A percentile compares a stretch with the other conserved stretches of the same genome.
These are phyloP conservation scores for Spheniscus humboldti DNA, from an alignment of 2,797 vertebrate genomes.

Conservation along the genomic window DNA sequence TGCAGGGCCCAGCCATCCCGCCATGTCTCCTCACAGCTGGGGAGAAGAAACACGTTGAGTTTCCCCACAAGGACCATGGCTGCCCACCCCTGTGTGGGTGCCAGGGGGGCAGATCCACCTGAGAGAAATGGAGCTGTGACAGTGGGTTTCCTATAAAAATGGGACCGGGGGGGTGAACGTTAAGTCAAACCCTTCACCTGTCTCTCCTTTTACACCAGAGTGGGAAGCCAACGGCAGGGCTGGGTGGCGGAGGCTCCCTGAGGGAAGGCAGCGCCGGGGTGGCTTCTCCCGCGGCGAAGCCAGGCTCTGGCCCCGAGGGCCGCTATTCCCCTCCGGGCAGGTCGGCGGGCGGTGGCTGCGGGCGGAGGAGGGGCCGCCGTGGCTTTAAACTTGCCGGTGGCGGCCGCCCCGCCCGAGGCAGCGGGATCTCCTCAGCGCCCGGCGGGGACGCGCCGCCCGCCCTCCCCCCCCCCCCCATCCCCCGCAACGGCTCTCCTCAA, in stretches of 20 bases:
- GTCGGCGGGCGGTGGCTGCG: background rate
- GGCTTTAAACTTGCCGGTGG: background rate
- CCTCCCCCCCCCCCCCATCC: background rate
- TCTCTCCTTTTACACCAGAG: background rate
- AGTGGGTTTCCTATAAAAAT: rapidly evolving
- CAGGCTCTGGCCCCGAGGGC: background rate
- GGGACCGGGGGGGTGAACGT: rapidly evolving
- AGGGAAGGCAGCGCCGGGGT: background rate
- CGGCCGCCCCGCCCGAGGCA: background rate
- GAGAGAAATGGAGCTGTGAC: background rate
- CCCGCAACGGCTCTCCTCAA: background rate
- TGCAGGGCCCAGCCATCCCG: background rate
- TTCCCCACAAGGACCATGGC: rapidly evolving
- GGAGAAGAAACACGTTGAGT: no score
- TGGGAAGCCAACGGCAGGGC: no score
- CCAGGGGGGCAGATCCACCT: rapidly evolving
- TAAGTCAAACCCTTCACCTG: background rate
- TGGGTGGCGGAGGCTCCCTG: background rate
- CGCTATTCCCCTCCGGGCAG: background rate
- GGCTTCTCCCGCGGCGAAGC: background rate
- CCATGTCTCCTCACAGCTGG: background rate
- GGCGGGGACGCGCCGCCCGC: background rate
- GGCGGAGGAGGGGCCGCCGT: conserved; percentile 1
- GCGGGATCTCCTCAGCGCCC: background rate
- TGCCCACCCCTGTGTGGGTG: background rate